Evolutionary conservation across 2,113 vertebrate genomes (phyloP).

Genomic region (Philantomba maxwellii): DNA sequence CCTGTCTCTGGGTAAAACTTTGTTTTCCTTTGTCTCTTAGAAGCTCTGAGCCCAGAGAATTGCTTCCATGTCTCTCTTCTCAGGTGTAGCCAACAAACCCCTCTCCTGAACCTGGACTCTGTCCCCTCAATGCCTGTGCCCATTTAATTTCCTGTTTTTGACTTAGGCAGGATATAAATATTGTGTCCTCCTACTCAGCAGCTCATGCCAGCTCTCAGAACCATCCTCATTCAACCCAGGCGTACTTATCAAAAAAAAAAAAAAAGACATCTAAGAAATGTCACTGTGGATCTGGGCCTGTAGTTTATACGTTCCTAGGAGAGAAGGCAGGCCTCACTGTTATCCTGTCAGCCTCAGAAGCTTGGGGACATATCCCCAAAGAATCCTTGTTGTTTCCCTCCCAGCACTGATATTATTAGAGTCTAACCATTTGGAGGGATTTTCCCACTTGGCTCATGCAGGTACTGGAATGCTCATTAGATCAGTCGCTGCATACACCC

Average conservation of each 20-base stretch:
- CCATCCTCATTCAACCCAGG: neutral
- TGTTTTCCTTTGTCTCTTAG: neutral
- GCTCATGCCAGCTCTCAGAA: neutral
- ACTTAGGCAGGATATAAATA: neutral
- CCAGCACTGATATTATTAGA: no score
- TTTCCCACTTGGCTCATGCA: neutral
- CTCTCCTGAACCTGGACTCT: neutral
- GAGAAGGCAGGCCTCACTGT: neutral
- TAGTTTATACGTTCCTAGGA: neutral
- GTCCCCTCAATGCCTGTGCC: neutral
- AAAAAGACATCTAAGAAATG: neutral
- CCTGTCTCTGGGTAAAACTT: conserved; percentile 69
- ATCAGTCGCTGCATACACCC: neutral
- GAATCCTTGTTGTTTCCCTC: neutral
- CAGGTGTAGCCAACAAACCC: neutral
- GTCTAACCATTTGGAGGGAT: neutral
- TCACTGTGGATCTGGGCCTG: neutral
- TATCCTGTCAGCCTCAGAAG: neutral
- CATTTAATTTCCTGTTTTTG: neutral
- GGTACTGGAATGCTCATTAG: neutral
- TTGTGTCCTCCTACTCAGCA: neutral
- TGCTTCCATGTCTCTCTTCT: neutral
- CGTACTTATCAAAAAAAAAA: neutral
- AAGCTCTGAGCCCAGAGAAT: neutral
- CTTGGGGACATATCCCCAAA: neutral